A percentile compares a stretch with the other conserved stretches of the same genome.
Evolutionary conservation across 2,888 invertebrate species (phyloP).

Genomic region (Chrysopilus asiliformis): DNA sequence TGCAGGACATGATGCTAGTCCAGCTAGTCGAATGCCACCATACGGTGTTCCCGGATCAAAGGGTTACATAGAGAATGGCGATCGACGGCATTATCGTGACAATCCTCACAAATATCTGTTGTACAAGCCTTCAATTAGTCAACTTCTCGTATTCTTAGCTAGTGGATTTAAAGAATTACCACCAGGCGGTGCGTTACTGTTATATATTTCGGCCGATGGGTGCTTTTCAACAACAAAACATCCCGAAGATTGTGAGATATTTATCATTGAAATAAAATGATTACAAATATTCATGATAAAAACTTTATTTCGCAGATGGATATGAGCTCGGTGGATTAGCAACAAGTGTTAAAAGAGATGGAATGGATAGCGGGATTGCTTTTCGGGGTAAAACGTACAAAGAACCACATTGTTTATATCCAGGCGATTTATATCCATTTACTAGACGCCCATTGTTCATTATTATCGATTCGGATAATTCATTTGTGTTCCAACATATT

Average conservation of each 20-base stretch:
- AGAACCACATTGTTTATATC: conserved; percentile 72
- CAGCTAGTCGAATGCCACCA: conserved; percentile 37
- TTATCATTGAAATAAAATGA: background rate
- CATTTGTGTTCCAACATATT: conserved; percentile 81
- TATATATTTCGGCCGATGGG: conserved; percentile 91
- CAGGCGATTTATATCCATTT: conserved; percentile 86
- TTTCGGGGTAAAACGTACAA: conserved; percentile 40
- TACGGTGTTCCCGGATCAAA: conserved; percentile 41
- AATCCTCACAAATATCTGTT: conserved; percentile 95
- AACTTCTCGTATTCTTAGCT: conserved; percentile 83
- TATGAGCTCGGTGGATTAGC: conserved; percentile 86
- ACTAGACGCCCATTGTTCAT: conserved; percentile 85
- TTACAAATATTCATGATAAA: background rate
- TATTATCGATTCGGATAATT: conserved; percentile 92
- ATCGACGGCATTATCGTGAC: conserved; percentile 54
- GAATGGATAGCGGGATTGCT: conserved; percentile 33
- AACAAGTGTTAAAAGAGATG: conserved; percentile 75
- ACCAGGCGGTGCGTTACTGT: conserved; percentile 74
- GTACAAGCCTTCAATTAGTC: conserved; percentile 88
- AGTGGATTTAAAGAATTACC: conserved; percentile 89
- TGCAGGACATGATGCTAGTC: conserved; percentile 35
- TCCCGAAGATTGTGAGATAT: conserved; percentile 68
- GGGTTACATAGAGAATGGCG: conserved; percentile 58
- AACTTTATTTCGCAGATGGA: conserved; percentile 44
- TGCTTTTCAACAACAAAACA: conserved; percentile 70